Base-by-base conservation (phyloP, 2,113 vertebrate genomes). In the Alosa alosa region DNA sequence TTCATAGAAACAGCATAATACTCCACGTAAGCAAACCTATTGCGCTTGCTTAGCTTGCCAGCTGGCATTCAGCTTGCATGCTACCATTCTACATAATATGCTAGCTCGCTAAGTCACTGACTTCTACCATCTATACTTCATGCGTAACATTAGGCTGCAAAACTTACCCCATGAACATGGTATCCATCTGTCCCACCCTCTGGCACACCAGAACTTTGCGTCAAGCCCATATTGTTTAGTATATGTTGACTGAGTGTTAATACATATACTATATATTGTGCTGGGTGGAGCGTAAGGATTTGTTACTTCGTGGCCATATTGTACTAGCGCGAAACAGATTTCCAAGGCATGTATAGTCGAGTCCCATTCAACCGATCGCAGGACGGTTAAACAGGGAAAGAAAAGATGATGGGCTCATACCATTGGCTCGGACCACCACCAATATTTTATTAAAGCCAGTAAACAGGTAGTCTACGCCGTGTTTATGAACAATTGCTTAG, bases 81-180 rank as follows among this genome's bases (percentile, higher is more conserved):
- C 55, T 22, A 22, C 25, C 1, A 1, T 39, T 15, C 13, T 17
- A 39, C 13, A 15, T 78, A 36, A 15, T 78, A 36, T 39, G 72
- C 31, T 36, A 78, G 10, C 36, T 36, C 15, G 72, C 64, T 60
- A 60, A 60, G 18, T 60, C 55, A 60, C 55, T 60, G 2, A 60
- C 11, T 52, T 60, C 55, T 60, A 11, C 47, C 9, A 9, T 49
- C 11, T 11, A 49, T 49, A 15, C 50, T 52, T 52, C 50, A 52
- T 10, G 50, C 1, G 6, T 60, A 60, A 6, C 18, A 22, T 60
- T 11, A 9, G 1, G 47, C 4, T 60, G 20, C n/a, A 13, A 78
- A 36, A 17, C 72, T 13, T 91, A 95, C 94, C 93, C 92, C 93
- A 17, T 95, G 93, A 15, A 95, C 91, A 15, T 94, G 94, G 84